A percentile compares a stretch with the other conserved stretches of the same genome.
These are phyloP conservation scores for Ennomos fuscantarius DNA, from an alignment of 2,888 invertebrate species.

Conservation along the genomic window DNA sequence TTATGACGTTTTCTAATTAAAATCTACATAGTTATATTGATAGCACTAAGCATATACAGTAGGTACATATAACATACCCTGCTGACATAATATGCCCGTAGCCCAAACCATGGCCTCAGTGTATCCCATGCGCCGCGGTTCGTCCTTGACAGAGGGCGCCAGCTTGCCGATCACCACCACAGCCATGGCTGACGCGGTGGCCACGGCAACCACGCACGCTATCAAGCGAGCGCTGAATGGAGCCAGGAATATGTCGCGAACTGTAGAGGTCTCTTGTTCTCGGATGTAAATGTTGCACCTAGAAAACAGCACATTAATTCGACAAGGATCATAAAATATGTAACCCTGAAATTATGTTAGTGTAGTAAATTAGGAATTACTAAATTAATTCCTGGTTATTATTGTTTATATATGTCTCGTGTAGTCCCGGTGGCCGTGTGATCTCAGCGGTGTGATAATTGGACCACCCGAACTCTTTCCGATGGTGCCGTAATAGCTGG, in stretches of 20 bases:
- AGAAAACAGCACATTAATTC: neutral
- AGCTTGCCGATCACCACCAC: constrained; percentile 80
- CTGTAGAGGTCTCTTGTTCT: constrained; percentile 86
- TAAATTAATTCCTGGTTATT: no score
- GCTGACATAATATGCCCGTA: constrained; percentile 87
- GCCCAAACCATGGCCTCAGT: constrained; percentile 87
- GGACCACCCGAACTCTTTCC: no score
- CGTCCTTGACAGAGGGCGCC: constrained; percentile 63
- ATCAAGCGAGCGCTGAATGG: constrained; percentile 85
- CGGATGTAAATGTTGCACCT: constrained; percentile 88
- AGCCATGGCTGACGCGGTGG: constrained; percentile 74
- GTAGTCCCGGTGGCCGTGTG: no score
- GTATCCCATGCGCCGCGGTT: constrained; percentile 61
- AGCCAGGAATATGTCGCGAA: constrained; percentile 86
- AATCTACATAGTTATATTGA: no score
- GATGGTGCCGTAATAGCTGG: no score
- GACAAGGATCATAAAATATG: no score
- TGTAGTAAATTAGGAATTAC: no score
- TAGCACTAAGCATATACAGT: no score
- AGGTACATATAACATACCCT: constrained; percentile 74
- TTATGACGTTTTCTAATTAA: no score
- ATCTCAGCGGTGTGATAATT: no score
- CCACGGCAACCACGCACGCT: constrained; percentile 81
- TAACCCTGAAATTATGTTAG: no score
- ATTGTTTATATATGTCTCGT: no score